Base-by-base conservation (phyloP, 2,797 vertebrate genomes). In the Carcharodon carcharias region DNA sequence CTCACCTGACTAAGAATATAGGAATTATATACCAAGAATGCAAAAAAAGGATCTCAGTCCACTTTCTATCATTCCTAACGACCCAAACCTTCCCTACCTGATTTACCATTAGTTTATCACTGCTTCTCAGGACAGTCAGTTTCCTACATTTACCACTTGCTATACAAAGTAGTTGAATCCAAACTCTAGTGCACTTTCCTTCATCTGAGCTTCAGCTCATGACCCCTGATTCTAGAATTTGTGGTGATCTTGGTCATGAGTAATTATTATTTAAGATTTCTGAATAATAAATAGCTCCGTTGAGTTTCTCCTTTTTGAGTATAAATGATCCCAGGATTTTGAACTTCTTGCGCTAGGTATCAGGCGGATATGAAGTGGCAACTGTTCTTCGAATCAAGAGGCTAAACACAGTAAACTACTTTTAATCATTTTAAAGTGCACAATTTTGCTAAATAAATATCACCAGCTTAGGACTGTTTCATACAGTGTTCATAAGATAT, bases 391-490 rank as follows among this genome's bases (percentile, higher is more conserved):
- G 54, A 91, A 91, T 91, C 56, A 35, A 61, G 89, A n/a, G 7
- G 35, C 56, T 63, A 18, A 92, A 35, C 35, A 92, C 89, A n/a
- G 56, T 63, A 63, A 63, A 35, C 35, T 65, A 63, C 61, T 92
- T 85, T 92, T 18, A 63, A 63, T 92, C 56, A 92, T 92, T 61
- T 89, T 65, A 92, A 40, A 92, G 58, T 63, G 58, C 89, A 92
- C 56, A 61, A 63, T 63, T 92, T 65, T 40, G 35, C 35, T 3
- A 92, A 61, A n/a, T 63, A n/a, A 63, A 61, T 92, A 92, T 18
- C 28, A 91, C 31, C 35, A n/a, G 31, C 31, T 56, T 4, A 31
- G 26, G 9, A 26, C 45, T 14, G 88, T 40, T 63, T 65, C 58
- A 92, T 61, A 91, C 88, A 92, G 18, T 92, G n/a, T 40, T 63